Percentiles rank a stretch among this genome's conserved stretches.
Conservation (phyloP, 2,888 invertebrate genomes). For the Diploptera punctata region DNA sequence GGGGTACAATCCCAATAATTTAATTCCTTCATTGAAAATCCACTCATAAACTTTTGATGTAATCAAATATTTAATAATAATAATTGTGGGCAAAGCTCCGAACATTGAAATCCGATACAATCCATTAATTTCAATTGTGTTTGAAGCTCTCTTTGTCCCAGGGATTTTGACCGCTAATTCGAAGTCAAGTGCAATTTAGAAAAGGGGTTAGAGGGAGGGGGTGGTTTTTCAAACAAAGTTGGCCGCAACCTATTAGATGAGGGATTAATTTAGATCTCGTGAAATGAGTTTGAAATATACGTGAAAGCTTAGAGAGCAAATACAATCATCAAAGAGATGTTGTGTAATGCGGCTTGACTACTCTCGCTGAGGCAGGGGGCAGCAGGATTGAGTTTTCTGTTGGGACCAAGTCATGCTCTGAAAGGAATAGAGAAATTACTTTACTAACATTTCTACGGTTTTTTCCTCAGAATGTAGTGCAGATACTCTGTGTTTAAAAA, state of each 20-base stretch:
- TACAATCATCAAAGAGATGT: slow-evolving; percentile 11
- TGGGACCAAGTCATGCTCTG: neutral
- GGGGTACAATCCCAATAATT: no score
- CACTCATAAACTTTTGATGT: neutral
- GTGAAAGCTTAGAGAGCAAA: neutral
- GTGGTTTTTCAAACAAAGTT: slow-evolving; percentile 5
- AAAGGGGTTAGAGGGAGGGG: no score
- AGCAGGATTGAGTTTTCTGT: neutral
- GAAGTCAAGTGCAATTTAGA: slow-evolving; percentile 9
- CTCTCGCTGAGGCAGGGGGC: neutral
- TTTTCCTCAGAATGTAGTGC: no score
- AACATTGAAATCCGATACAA: neutral
- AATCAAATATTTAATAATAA: neutral
- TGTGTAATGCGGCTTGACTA: neutral
- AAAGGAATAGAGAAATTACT: neutral
- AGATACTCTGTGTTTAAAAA: no score
- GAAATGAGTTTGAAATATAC: neutral
- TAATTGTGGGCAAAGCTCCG: neutral
- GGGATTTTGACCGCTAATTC: neutral
- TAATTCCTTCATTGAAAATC: no score
- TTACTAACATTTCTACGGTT: no score
- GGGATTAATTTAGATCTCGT: slow-evolving; percentile 7
- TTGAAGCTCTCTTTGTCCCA: neutral
- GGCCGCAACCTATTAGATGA: neutral
- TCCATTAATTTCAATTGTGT: neutral